Evolutionary conservation across 2,888 invertebrate genomes (phyloP).

Genomic region (Hemithea aestivaria): DNA sequence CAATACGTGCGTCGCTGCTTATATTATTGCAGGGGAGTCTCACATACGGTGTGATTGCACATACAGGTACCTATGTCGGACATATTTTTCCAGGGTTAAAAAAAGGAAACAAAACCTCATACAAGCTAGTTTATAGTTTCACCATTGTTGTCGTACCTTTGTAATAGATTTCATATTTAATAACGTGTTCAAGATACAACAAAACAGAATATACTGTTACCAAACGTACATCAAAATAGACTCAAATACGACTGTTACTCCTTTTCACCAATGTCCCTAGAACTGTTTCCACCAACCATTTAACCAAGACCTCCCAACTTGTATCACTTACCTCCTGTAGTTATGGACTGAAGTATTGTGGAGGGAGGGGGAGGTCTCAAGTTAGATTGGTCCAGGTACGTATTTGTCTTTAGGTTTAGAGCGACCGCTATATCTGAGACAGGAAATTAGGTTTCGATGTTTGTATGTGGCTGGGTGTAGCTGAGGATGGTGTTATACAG

Average conservation of each 20-base stretch:
- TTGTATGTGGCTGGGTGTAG: conserved; percentile 52
- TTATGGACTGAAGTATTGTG: conserved; percentile 9
- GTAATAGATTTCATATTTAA: too few relatives aligned
- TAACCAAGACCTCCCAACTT: conserved; percentile 31
- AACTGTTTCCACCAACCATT: conserved; percentile 27
- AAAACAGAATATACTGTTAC: not conserved
- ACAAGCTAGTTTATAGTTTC: too few relatives aligned
- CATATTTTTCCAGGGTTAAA: too few relatives aligned
- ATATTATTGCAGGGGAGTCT: too few relatives aligned
- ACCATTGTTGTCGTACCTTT: too few relatives aligned
- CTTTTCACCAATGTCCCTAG: conserved; percentile 38
- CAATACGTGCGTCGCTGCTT: too few relatives aligned
- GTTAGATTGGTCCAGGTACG: conserved; percentile 42
- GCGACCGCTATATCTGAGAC: conserved; percentile 67
- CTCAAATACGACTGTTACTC: conserved; percentile 39
- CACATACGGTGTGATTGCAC: too few relatives aligned
- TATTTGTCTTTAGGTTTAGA: conserved; percentile 73
- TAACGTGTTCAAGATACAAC: too few relatives aligned
- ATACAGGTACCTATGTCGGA: too few relatives aligned
- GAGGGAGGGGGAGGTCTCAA: conserved; percentile 33
- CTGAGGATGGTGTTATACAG: conserved; percentile 41
- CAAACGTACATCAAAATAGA: conserved; percentile 8
- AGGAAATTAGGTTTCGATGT: conserved; percentile 78
- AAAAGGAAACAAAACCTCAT: too few relatives aligned
- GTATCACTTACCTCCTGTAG: conserved; percentile 28